Conservation (phyloP, 2,797 vertebrate species). For the Salmo trutta region DNA sequence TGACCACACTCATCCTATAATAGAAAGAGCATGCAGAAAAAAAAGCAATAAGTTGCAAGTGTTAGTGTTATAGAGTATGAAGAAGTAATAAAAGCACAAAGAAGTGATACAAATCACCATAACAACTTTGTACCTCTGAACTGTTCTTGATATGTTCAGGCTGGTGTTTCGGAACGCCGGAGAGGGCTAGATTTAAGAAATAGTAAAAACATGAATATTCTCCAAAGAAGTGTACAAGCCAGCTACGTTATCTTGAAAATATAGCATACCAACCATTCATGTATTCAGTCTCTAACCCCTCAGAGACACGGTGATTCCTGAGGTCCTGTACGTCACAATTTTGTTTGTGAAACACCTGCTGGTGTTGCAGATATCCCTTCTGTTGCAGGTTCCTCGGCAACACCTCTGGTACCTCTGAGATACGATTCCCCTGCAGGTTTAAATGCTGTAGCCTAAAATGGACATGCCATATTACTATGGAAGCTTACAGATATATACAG, state of each 20-base stretch:
- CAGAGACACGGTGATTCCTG: conserved; percentile 31
- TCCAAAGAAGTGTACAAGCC: neutral
- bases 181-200: conserved; percentile 31
- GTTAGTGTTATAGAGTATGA: neutral
- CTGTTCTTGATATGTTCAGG: conserved; percentile 24
- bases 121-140: conserved; percentile 41
- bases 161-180: neutral
- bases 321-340: conserved; percentile 13
- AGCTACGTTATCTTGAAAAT: neutral
- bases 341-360: conserved; percentile 22
- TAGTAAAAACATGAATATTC: neutral
- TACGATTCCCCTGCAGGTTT: conserved; percentile 82
- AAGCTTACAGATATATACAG: neutral
- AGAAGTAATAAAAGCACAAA: neutral
- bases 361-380: conserved; percentile 24
- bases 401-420: conserved; percentile 76
- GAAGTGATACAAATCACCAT: neutral
- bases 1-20: conserved; percentile 19
- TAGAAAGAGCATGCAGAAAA: neutral
- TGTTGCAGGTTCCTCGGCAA: conserved; percentile 64
- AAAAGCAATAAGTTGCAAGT: neutral
- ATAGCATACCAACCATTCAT: conserved; percentile 21
- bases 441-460: conserved; percentile 79
- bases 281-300: neutral
- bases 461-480: neutral